Evolutionary conservation across 2,888 invertebrate species (phyloP).

Genomic region (Dicranocentrus wangi): DNA sequence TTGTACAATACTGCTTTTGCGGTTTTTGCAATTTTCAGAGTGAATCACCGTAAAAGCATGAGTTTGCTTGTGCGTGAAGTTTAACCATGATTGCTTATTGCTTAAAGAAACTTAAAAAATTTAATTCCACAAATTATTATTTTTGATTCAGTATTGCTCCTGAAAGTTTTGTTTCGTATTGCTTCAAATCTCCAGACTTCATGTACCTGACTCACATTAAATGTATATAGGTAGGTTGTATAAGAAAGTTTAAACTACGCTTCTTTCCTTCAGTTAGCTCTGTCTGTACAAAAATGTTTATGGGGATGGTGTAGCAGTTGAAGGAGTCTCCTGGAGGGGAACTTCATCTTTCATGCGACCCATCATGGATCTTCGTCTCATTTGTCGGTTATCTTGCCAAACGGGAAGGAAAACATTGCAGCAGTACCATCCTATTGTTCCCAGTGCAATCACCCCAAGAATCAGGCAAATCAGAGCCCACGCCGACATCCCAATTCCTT

Average conservation of each 20-base stretch:
- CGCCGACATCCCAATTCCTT: constrained; percentile 70
- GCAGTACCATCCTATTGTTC: constrained; percentile 69
- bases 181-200: not conserved
- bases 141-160: no score
- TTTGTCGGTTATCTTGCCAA: constrained; percentile 66
- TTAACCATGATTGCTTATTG: no score
- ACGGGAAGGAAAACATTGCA: constrained; percentile 69
- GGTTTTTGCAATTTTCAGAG: no score
- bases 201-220: not conserved
- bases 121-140: no score
- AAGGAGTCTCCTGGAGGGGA: constrained; percentile 70
- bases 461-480: constrained; percentile 66
- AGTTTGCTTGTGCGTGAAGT: no score
- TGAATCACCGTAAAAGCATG: no score
- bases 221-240: no score
- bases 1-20: no score
- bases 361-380: constrained; percentile 27
- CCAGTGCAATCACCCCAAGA: constrained; percentile 65
- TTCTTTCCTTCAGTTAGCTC: no score
- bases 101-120: no score
- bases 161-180: not conserved
- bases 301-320: constrained; percentile 71
- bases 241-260: no score
- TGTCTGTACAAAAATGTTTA: no score
- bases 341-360: constrained; percentile 57